Percentiles rank a stretch among this genome's conserved stretches.
Conservation (phyloP, 2,888 invertebrate genomes). For the Tridacna gigas region DNA sequence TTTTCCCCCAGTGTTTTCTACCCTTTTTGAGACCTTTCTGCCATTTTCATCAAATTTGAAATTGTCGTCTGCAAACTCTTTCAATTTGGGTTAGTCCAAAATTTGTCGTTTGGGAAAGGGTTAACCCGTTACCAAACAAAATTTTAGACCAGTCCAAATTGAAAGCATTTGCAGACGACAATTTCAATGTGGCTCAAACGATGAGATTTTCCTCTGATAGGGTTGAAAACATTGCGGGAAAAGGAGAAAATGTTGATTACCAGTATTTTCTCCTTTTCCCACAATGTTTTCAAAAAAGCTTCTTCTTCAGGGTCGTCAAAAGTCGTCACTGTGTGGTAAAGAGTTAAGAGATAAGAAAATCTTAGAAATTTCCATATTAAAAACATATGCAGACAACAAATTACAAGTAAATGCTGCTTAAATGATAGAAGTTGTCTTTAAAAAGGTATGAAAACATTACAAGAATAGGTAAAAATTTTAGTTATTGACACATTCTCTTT, state of each 20-base stretch:
- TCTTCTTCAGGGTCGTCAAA: neutral
- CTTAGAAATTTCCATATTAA: neutral
- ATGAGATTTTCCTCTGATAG: too few relatives aligned
- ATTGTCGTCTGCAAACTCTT: too few relatives aligned
- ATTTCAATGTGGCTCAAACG: too few relatives aligned
- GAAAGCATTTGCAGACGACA: slow-evolving; percentile 1
- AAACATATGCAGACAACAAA: neutral
- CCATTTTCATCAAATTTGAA: too few relatives aligned
- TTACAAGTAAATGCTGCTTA: neutral
- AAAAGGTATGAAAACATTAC: neutral
- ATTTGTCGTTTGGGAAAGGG: too few relatives aligned
- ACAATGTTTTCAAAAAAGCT: neutral
- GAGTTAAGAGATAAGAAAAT: neutral
- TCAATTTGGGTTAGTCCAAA: neutral
- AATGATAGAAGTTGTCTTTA: neutral
- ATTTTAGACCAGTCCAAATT: too few relatives aligned
- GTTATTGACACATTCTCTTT: neutral
- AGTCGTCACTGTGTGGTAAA: neutral
- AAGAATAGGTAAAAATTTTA: neutral
- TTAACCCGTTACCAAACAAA: too few relatives aligned
- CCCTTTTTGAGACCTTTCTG: too few relatives aligned
- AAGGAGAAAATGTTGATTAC: neutral
- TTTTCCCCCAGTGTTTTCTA: too few relatives aligned
- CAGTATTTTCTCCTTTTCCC: neutral
- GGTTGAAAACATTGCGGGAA: slow-evolving; percentile 6